Evolutionary conservation across 2,797 vertebrate genomes (phyloP).

Genomic region (Onychomys torridus): DNA sequence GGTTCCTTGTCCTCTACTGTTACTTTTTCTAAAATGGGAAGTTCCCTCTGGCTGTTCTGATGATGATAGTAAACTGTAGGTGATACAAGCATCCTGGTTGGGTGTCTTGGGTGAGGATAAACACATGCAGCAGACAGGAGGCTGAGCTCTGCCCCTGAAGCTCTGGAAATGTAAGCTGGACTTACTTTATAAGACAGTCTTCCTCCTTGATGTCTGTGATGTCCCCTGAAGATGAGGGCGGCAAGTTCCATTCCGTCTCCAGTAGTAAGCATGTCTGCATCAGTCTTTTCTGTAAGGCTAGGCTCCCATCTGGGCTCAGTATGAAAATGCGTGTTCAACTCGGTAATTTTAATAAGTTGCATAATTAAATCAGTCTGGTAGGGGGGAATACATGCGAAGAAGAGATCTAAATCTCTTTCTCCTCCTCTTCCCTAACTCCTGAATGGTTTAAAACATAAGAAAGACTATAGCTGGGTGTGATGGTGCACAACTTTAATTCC

Average conservation of each 20-base stretch:
- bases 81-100: not conserved
- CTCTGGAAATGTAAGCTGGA: not conserved
- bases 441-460: not conserved
- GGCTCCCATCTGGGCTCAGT: not conserved
- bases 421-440: not conserved
- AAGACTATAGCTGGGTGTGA: not conserved
- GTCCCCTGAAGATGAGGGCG: not conserved
- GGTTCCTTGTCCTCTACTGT: not conserved
- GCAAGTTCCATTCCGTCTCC: not conserved
- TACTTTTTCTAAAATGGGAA: conserved; percentile 8
- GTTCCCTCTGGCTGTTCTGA: not conserved
- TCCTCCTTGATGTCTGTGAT: not conserved
- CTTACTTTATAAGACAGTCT: not conserved
- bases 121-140: not conserved
- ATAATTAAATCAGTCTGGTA: not conserved
- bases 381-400: not conserved
- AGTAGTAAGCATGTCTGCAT: not conserved
- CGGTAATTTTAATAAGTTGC: not conserved
- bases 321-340: not conserved
- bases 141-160: not conserved
- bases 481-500: not conserved
- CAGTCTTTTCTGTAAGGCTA: not conserved
- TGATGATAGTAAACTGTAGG: not conserved
- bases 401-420: not conserved
- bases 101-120: not conserved